Percentiles rank a stretch among this genome's conserved stretches.
Conservation (phyloP, 2,888 invertebrate species). For the Camponotus fellah region DNA sequence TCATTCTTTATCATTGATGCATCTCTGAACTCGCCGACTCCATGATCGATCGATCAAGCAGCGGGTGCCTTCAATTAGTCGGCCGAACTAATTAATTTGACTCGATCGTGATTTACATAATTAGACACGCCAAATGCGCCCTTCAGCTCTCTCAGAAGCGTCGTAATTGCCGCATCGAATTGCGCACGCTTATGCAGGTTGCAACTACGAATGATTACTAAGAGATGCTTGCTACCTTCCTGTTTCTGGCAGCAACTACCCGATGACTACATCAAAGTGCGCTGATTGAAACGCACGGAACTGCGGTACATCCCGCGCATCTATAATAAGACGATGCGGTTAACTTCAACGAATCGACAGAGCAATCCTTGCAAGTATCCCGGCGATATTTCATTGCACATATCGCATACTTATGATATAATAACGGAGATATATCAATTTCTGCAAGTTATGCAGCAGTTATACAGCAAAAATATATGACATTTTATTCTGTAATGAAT, state of each 20-base stretch:
- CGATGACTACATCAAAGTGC: slow-evolving; percentile 36
- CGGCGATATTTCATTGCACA: neutral
- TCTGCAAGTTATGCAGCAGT: neutral
- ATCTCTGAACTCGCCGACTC: slow-evolving; percentile 58
- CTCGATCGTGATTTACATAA: slow-evolving; percentile 75
- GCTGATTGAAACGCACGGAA: slow-evolving; percentile 48
- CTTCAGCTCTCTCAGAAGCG: slow-evolving; percentile 38
- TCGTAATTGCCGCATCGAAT: slow-evolving; percentile 62
- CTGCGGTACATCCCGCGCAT: slow-evolving; percentile 18
- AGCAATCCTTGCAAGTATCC: slow-evolving; percentile 15
- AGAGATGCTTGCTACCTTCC: slow-evolving; percentile 31
- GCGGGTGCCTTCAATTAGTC: slow-evolving; percentile 75
- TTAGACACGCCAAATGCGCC: slow-evolving; percentile 61
- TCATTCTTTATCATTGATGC: slow-evolving; percentile 10
- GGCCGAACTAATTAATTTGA: slow-evolving; percentile 74
- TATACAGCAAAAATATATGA: neutral
- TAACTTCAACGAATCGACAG: slow-evolving; percentile 29
- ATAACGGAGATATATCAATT: neutral
- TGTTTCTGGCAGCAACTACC: slow-evolving; percentile 38
- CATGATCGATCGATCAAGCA: slow-evolving; percentile 77
- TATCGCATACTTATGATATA: neutral
- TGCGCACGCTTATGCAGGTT: slow-evolving; percentile 45
- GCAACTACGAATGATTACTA: slow-evolving; percentile 41
- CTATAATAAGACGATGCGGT: slow-evolving; percentile 24
- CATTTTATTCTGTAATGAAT: neutral